Base-by-base conservation (phyloP, 2,888 invertebrate species). In the Euplagia quadripunctaria region DNA sequence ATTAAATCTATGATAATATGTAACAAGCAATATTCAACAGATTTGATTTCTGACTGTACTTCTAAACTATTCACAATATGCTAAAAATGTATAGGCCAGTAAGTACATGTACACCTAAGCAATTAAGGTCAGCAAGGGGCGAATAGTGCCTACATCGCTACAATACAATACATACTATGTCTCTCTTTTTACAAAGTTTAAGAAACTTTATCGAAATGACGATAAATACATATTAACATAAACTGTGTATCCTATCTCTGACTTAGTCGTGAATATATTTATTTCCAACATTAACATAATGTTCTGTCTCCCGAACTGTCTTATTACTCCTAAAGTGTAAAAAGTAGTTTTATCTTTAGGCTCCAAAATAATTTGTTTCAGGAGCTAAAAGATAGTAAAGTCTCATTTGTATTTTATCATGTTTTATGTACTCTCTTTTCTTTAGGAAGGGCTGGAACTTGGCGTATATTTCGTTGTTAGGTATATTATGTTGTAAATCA, bases 351-450 rank as follows among this genome's bases (percentile, higher is more conserved):
- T 79, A 83, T 71, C 71, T 75, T 73, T 49, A 65, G 72, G 77
- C 74, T 73, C 69, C 66, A n/a, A 82, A 73, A 76, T 80, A 80
- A 82, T 82, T 82, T 78, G 75, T 82, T 78, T 78, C 80, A 43
- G 41, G 79, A 64, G 68, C 67, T 58, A 42, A 43, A 20, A 31
- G 74, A 68, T 51, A 73, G 70, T 82, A 84, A 76, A 82, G 64
- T 84, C 80, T 83, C 49, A 69, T 82, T 82, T 80, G 68, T 70
- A 64, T 79, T 68, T 69, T 70, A 84, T 80, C 79, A 77, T 77
- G 72, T 43, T 84, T 84, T 83, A 83, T 74, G 51, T 55, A 31
- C 9, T 70, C 72, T 71, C 46, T 46, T n/a, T 55, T 52, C 42
- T 55, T 68, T 52, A 76, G 52, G 71, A 70, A 51, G 17, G 77